Conservation (phyloP, 2,888 invertebrate species). For the Zaprionus obscuricornis region DNA sequence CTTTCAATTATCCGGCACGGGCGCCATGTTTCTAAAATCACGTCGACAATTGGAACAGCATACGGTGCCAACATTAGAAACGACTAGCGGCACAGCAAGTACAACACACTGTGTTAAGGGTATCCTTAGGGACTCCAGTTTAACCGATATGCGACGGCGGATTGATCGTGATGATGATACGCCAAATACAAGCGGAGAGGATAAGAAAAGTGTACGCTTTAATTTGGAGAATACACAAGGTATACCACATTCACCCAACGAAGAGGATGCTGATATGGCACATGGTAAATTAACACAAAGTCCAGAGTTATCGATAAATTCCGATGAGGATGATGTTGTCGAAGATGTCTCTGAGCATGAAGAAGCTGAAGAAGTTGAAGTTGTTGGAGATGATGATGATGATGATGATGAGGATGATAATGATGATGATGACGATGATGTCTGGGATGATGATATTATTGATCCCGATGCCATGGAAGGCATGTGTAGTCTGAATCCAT, state of each 20-base stretch:
- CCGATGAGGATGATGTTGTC: constrained; percentile 74
- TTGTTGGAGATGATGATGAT: constrained; percentile 70
- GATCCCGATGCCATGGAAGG: constrained; percentile 74
- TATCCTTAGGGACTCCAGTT: constrained; percentile 86
- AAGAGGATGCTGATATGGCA: constrained; percentile 63
- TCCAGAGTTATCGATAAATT: constrained; percentile 76
- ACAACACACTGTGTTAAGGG: constrained; percentile 84
- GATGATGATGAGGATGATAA: constrained; percentile 75
- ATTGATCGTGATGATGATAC: constrained; percentile 62
- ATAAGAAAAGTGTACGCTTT: constrained; percentile 90
- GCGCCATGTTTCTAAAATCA: constrained; percentile 87
- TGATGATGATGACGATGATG: constrained; percentile 68
- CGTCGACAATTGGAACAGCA: constrained; percentile 79
- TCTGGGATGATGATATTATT: constrained; percentile 62
- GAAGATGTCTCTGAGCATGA: constrained; percentile 67
- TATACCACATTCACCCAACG: no score
- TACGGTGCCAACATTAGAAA: no score
- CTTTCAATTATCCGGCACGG: constrained; percentile 85
- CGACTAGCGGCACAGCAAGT: constrained; percentile 32
- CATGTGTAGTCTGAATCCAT: constrained; percentile 72
- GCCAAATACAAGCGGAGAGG: constrained; percentile 81
- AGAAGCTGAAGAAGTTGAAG: constrained; percentile 60
- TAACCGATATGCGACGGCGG: constrained; percentile 81
- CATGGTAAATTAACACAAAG: constrained; percentile 71
- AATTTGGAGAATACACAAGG: constrained; percentile 83